phyloP scores from a whole-genome alignment of 2,113 vertebrate genomes.

The Geococcyx californianus region DNA sequence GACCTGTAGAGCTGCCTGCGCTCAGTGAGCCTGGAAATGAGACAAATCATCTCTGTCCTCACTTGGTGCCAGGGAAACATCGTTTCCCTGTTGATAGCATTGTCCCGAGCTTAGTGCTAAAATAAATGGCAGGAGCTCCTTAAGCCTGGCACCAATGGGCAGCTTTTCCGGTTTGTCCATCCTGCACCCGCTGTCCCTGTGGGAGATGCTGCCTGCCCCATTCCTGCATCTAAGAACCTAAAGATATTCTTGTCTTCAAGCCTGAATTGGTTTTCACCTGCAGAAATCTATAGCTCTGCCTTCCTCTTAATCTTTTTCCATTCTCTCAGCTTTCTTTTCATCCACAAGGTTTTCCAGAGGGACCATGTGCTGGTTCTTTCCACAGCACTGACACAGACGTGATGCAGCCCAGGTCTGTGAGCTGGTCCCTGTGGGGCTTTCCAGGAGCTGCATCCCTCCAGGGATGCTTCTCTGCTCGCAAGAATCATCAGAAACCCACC shows the following conservation, averaged over 20 bases:
- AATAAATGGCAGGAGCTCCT: not conserved
- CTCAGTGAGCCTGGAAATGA: not conserved
- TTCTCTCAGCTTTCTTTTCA: not conserved
- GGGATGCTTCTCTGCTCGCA: not conserved
- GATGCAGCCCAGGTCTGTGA: not conserved
- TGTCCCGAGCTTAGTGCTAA: accelerated
- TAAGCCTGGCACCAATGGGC: not conserved
- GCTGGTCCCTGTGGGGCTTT: not conserved
- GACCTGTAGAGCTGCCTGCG: not conserved
- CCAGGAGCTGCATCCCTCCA: not conserved
- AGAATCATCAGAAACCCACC: not conserved
- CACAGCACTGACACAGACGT: not conserved
- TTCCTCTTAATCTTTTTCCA: not conserved
- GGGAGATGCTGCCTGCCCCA: not conserved
- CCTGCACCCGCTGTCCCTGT: accelerated
- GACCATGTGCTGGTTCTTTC: not conserved
- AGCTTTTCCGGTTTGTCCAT: not conserved
- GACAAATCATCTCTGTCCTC: not conserved
- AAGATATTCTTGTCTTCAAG: not conserved
- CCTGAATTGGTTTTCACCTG: not conserved
- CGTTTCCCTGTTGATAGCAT: accelerated
- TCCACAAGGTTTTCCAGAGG: not conserved
- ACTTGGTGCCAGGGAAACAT: not conserved
- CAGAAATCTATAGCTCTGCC: not conserved
- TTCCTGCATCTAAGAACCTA: not conserved